These are phyloP conservation scores for Tubulanus polymorphus DNA, from an alignment of 2,888 invertebrate species.

Conservation along the genomic window DNA sequence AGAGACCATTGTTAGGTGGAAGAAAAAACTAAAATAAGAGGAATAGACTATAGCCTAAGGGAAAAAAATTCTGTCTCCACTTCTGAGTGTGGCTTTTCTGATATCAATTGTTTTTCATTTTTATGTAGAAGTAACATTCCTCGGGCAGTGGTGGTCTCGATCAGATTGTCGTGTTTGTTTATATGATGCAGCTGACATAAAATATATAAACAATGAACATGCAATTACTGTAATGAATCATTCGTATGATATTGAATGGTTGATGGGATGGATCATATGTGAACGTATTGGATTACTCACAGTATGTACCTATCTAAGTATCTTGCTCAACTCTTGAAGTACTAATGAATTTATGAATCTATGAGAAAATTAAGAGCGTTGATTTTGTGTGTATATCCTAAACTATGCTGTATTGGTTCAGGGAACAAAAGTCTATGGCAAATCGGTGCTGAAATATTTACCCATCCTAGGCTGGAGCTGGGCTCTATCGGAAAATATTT, in stretches of 20 bases:
- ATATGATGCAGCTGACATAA: slow-evolving; percentile 62
- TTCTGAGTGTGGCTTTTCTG: not conserved
- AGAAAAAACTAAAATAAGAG: too few relatives aligned
- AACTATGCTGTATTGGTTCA: slow-evolving; percentile 54
- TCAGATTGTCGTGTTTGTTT: slow-evolving; percentile 70
- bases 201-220: slow-evolving; percentile 76
- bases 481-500: slow-evolving; percentile 92
- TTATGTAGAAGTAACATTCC: slow-evolving; percentile 77
- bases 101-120: not conserved
- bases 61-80: not conserved
- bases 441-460: slow-evolving; percentile 83
- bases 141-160: slow-evolving; percentile 92
- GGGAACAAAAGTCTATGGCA: slow-evolving; percentile 93
- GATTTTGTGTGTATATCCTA: too few relatives aligned
- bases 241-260: slow-evolving; percentile 92
- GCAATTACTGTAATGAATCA: slow-evolving; percentile 90
- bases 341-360: too few relatives aligned
- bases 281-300: slow-evolving; percentile 77
- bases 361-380: too few relatives aligned
- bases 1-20: too few relatives aligned
- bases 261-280: slow-evolving; percentile 87
- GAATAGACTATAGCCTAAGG: slow-evolving; percentile 1
- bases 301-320: slow-evolving; percentile 58
- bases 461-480: slow-evolving; percentile 93
- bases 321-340: not conserved